Conservation (phyloP, 2,888 invertebrate genomes). For the Drosophila vallismaia region DNA sequence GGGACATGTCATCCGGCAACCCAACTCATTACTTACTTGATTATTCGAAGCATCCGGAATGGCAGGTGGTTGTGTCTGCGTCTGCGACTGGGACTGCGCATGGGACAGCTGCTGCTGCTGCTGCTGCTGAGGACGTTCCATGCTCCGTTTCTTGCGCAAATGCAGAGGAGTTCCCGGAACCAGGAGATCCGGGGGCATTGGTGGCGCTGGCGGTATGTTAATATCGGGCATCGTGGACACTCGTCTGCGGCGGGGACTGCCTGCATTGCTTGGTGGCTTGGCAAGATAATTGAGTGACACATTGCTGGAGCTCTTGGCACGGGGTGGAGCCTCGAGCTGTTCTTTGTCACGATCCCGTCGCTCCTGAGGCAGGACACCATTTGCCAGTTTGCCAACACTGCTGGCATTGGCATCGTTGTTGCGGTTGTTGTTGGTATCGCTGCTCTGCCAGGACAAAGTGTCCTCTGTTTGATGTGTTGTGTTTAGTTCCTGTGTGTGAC, state of each 20-base stretch:
- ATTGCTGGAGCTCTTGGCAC: constrained; percentile 61
- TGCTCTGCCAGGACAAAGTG: constrained; percentile 63
- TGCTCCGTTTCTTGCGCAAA: constrained; percentile 66
- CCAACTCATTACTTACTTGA: constrained; percentile 62
- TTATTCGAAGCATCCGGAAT: constrained; percentile 34
- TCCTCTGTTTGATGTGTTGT: constrained; percentile 50
- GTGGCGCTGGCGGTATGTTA: constrained; percentile 76
- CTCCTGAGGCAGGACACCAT: constrained; percentile 57
- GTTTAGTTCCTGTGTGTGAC: constrained; percentile 73
- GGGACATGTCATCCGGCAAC: constrained; percentile 10
- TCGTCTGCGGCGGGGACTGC: constrained; percentile 58
- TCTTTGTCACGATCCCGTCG: constrained; percentile 22
- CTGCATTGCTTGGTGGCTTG: constrained; percentile 51
- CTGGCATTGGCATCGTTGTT: constrained; percentile 28
- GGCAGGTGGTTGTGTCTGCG: background rate
- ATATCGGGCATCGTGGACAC: constrained; percentile 68
- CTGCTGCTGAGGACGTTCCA: constrained; percentile 25
- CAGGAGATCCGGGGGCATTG: constrained; percentile 67
- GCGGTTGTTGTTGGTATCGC: constrained; percentile 64
- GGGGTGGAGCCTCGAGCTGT: constrained; percentile 21
- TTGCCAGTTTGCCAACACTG: constrained; percentile 48
- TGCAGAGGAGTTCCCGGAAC: constrained; percentile 63
- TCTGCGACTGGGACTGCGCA: background rate
- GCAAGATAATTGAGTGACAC: constrained; percentile 65
- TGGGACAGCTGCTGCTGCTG: background rate